Base-by-base conservation (phyloP, 2,113 vertebrate species). In the Scatophagus argus region DNA sequence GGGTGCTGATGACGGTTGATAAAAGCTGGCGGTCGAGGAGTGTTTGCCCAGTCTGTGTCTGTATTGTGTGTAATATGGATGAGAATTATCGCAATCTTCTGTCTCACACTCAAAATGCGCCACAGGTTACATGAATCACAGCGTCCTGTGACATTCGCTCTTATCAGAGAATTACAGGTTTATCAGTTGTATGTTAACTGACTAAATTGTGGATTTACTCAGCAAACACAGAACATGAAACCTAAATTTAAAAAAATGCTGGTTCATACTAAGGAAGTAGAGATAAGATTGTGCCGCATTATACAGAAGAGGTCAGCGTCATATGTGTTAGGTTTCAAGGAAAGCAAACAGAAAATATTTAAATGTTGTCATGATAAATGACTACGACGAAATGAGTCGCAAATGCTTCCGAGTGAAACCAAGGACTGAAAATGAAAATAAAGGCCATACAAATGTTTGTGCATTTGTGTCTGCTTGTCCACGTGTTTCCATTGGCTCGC, bases 111-210 rank as follows among this genome's bases (percentile, higher is more conserved):
- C 13, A 23, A 25, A 76, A 58, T 69, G 25, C 2, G 1, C 17
- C 31, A 21, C 47, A 56, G 60, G 21, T 25, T 67, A 34, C 38
- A 63, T 27, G 6, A 60, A 59, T 65, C 59, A 49, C 13, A 8
- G 21, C 4, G 4, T 46, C 31, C 39, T 36, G 19, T 54, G 32
- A 59, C 23, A 31, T 43, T 32, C 3, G 29, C 3, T 39, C 21
- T 63, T 58, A 75, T 82, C 49, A 75, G 78, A 34, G 11, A 61
- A 32, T 25, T 56, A 65, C 12, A 16, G 36, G 29, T 73, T 51
- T 38, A 54, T 25, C 38, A 13, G 8, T 52, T 27, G 4, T 32
- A 31, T 23, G 56, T 55, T 29, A 23, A 62, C 14, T 19, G 21
- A 29, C 5, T 49, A 10, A 52, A 54, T 38, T 54, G 38, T 0